These are phyloP conservation scores for Eremophila alpestris DNA, from an alignment of 2,797 vertebrate genomes.

Conservation along the genomic window DNA sequence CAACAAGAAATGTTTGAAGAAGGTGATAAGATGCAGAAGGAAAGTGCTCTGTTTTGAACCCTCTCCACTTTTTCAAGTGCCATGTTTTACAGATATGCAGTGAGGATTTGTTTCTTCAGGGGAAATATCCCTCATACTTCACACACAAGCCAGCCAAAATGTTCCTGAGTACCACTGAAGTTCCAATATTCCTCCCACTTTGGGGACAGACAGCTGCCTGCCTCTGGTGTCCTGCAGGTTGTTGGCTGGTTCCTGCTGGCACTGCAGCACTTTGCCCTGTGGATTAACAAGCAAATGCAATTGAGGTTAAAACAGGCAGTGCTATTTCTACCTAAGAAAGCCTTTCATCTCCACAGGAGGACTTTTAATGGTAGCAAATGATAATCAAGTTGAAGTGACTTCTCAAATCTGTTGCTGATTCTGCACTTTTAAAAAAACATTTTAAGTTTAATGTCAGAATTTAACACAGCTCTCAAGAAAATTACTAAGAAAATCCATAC, in stretches of 20 bases:
- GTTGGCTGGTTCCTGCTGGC: neutral
- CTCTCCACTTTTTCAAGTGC: neutral
- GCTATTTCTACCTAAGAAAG: neutral
- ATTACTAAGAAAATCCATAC: neutral
- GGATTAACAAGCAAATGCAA: neutral
- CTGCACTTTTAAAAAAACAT: neutral
- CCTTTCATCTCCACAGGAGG: neutral
- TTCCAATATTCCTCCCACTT: neutral
- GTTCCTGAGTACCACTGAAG: neutral
- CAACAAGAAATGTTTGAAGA: neutral
- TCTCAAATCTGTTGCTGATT: neutral
- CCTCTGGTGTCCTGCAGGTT: neutral
- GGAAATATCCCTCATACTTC: neutral
- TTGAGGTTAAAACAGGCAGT: neutral
- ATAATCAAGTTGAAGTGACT: neutral
- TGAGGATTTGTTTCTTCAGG: neutral
- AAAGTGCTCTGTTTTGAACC: neutral
- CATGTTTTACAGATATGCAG: neutral
- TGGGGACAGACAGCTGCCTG: neutral
- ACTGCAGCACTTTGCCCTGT: neutral
- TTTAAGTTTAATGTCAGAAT: neutral
- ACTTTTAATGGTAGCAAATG: fast-evolving
- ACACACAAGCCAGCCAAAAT: neutral
- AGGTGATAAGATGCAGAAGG: neutral
- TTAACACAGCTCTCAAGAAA: neutral